A percentile compares a stretch with the other conserved stretches of the same genome.
Evolutionary conservation across 2,888 invertebrate genomes (phyloP).

Genomic region (Carabus problematicus): DNA sequence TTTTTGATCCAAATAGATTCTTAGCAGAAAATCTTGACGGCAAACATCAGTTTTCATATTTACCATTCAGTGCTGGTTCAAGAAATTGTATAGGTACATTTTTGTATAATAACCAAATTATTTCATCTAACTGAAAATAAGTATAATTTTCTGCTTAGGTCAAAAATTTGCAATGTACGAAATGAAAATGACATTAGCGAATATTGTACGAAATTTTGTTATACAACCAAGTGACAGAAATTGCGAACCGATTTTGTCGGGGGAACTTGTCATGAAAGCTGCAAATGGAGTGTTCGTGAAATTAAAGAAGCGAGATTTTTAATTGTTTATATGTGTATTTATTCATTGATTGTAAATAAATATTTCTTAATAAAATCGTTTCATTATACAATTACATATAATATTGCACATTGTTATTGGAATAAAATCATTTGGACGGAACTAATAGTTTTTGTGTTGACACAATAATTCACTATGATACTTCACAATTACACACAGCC

Average conservation of each 20-base stretch:
- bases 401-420: too few species aligned
- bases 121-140: conserved; percentile 6
- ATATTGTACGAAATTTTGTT: conserved; percentile 54
- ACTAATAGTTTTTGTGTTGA: too few species aligned
- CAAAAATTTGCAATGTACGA: conserved; percentile 59
- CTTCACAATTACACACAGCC: neutral
- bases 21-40: conserved; percentile 49
- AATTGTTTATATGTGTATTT: neutral
- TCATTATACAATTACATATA: too few species aligned
- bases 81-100: conserved; percentile 42
- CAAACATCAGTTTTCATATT: conserved; percentile 51
- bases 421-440: too few species aligned
- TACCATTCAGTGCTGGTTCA: conserved; percentile 36
- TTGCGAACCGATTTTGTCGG: conserved; percentile 49
- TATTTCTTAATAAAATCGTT: too few species aligned
- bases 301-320: conserved; percentile 49
- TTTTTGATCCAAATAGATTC: conserved; percentile 56
- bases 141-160: conserved; percentile 48
- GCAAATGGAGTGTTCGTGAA: conserved; percentile 44
- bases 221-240: conserved; percentile 53
- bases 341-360: too few species aligned
- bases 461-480: too few species aligned
- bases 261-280: conserved; percentile 43
- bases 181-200: conserved; percentile 53
- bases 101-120: conserved; percentile 56